phyloP scores from a whole-genome alignment of 2,113 vertebrate genomes.

The Prochilodus magdalenae region DNA sequence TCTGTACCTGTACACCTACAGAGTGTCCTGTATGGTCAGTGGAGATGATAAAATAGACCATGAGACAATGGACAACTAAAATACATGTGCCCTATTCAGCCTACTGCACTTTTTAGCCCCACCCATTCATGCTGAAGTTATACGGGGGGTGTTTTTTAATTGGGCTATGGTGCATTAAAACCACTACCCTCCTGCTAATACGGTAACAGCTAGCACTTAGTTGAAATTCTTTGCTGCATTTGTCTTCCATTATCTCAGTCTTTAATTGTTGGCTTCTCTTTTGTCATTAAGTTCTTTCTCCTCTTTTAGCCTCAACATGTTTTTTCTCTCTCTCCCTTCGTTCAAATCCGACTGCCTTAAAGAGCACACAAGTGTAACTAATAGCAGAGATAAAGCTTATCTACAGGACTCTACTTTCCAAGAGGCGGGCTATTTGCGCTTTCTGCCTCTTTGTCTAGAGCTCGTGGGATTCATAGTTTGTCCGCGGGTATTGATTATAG shows the following conservation, averaged over 20 bases:
- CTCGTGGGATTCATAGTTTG: constrained; percentile 70
- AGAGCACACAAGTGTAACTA: constrained; percentile 59
- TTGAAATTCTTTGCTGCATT: too few relatives aligned
- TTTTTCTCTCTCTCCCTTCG: constrained; percentile 28
- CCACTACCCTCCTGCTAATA: too few relatives aligned
- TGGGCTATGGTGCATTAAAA: too few relatives aligned
- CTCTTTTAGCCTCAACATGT: constrained; percentile 7
- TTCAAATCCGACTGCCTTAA: constrained; percentile 71
- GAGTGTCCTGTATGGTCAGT: too few relatives aligned
- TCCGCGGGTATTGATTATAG: constrained; percentile 71
- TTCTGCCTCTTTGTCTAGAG: constrained; percentile 47
- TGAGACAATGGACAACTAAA: too few relatives aligned
- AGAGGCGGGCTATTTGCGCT: constrained; percentile 59
- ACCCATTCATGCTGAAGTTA: too few relatives aligned
- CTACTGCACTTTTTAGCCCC: too few relatives aligned
- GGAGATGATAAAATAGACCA: too few relatives aligned
- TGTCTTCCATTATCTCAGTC: constrained; percentile 15
- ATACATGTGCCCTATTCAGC: neutral
- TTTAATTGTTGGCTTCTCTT: constrained; percentile 4
- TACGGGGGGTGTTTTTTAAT: too few relatives aligned
- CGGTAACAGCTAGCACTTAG: too few relatives aligned
- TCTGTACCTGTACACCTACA: too few relatives aligned
- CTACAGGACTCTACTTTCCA: constrained; percentile 65
- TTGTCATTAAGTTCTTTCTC: constrained; percentile 17
- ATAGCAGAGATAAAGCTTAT: constrained; percentile 64